A percentile compares a stretch with the other conserved stretches of the same genome.
Evolutionary conservation across 2,113 vertebrate species (phyloP).

Genomic region (Dipodomys ordii): DNA sequence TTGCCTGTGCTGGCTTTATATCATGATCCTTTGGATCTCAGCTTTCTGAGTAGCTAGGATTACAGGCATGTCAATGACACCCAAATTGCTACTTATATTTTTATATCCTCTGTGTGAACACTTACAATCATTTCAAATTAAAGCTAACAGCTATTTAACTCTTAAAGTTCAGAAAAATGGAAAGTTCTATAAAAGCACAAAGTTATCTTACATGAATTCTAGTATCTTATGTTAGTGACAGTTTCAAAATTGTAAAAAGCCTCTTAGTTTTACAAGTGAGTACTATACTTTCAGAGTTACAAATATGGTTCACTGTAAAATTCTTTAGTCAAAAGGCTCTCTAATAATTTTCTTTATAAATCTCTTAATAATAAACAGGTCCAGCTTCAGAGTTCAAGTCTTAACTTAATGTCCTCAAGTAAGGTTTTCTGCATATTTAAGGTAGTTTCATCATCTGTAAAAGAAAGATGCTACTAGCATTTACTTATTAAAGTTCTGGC

Average conservation of each 20-base stretch:
- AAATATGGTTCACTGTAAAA: background rate
- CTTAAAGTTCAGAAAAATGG: conserved; percentile 16
- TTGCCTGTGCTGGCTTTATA: too few species aligned
- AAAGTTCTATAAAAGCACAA: conserved; percentile 20
- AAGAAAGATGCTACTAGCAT: background rate
- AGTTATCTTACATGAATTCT: background rate
- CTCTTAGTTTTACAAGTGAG: conserved; percentile 22
- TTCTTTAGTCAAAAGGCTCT: background rate
- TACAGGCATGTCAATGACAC: too few species aligned
- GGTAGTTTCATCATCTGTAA: background rate
- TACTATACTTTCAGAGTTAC: background rate
- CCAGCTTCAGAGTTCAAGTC: background rate
- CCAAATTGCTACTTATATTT: background rate
- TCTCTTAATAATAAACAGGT: background rate
- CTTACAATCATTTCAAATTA: conserved; percentile 38
- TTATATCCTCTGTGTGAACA: background rate
- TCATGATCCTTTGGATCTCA: too few species aligned
- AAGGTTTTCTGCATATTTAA: background rate
- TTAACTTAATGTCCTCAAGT: background rate
- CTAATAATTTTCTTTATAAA: background rate
- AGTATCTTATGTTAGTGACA: background rate
- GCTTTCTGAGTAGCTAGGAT: too few species aligned
- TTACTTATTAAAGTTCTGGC: background rate
- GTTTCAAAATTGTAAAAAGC: conserved; percentile 41
- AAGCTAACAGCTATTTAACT: conserved; percentile 41